Base-by-base conservation (phyloP, 2,797 vertebrate genomes). In the Sebastes jordani region DNA sequence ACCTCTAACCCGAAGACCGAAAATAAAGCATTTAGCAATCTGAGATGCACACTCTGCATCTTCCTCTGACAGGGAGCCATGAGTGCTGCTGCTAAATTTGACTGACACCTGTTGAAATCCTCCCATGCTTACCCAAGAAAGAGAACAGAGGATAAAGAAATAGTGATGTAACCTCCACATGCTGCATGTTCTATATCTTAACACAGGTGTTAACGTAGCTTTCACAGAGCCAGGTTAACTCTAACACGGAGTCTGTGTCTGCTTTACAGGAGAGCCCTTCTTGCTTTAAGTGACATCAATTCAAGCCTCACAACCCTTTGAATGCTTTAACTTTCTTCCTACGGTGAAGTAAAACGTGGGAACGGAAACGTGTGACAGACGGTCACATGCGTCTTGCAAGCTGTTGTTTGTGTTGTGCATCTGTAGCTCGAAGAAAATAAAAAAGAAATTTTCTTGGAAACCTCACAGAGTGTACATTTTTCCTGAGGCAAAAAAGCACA, bases 81-180 rank as follows among this genome's bases (percentile, higher is more conserved):
- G 60, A 76, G n/a, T 18, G 29, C 76, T 58, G 38, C 46, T 76
- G 56, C 78, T 64, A 66, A 66, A 78, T 84, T 27, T 86, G 56
- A 86, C 5, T 67, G 58, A 76, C 80, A 89, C 46, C 52, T 49
- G 46, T 71, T 87, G 7, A 79, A 81, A 87, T 71, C 61, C 61
- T 74, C 4, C 14, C 30, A 71, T 59, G 54, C 42, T 67, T 76
- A 38, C 29, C 81, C 38, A 58, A 81, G 36, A 77, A 36, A 59
- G 42, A 69, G 34, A 75, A 60, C 6, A 18, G 38, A 84, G 59
- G 66, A 78, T 49, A 76, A 61, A 78, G 76, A 77, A 84, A 87
- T 14, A 58, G 30, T 85, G 82, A 88, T 74, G 81, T 66, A 84
- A 86, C 73, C 23, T 36, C 49, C n/a, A 60, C 69, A 76, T 63